phyloP scores from a whole-genome alignment of 2,888 invertebrate genomes.

The Hymenopus coronatus region DNA sequence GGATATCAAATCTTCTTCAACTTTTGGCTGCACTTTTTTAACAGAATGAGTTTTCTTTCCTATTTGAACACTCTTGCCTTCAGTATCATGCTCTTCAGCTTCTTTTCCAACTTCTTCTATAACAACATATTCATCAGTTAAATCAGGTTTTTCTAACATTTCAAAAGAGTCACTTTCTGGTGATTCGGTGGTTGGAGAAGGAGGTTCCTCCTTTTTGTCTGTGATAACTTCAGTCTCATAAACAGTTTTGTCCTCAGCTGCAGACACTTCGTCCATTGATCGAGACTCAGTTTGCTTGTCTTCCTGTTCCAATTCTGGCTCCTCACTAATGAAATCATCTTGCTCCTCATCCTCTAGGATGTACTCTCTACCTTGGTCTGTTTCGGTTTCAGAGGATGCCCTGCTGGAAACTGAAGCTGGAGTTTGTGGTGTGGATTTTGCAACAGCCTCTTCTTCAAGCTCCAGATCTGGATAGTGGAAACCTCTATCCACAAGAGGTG shows the following conservation, averaged over 20 bases:
- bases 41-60: slow-evolving; percentile 50
- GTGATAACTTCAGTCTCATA: slow-evolving; percentile 45
- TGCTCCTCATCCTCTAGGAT: slow-evolving; percentile 49
- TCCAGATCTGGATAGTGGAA: slow-evolving; percentile 52
- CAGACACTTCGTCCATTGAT: slow-evolving; percentile 53
- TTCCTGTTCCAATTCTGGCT: slow-evolving; percentile 42
- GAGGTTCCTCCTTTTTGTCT: slow-evolving; percentile 53
- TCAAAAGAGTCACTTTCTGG: slow-evolving; percentile 70
- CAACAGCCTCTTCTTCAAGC: slow-evolving; percentile 46
- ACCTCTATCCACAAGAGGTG: slow-evolving; percentile 48
- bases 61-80: slow-evolving; percentile 78
- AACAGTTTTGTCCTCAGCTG: slow-evolving; percentile 58
- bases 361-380: slow-evolving; percentile 63
- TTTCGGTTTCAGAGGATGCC: slow-evolving; percentile 57
- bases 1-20: slow-evolving; percentile 67
- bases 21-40: slow-evolving; percentile 65
- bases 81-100: slow-evolving; percentile 77
- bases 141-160: slow-evolving; percentile 80
- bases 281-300: slow-evolving; percentile 43
- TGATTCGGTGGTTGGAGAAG: slow-evolving; percentile 42
- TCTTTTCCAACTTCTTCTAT: slow-evolving; percentile 86
- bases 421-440: slow-evolving; percentile 44
- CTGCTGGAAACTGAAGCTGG: slow-evolving; percentile 63
- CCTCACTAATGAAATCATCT: slow-evolving; percentile 43
- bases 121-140: slow-evolving; percentile 84